A percentile compares a stretch with the other conserved stretches of the same genome.
phyloP scores from a whole-genome alignment of 92 coral and sea anemone species.

The Palythoa caribaeorum region DNA sequence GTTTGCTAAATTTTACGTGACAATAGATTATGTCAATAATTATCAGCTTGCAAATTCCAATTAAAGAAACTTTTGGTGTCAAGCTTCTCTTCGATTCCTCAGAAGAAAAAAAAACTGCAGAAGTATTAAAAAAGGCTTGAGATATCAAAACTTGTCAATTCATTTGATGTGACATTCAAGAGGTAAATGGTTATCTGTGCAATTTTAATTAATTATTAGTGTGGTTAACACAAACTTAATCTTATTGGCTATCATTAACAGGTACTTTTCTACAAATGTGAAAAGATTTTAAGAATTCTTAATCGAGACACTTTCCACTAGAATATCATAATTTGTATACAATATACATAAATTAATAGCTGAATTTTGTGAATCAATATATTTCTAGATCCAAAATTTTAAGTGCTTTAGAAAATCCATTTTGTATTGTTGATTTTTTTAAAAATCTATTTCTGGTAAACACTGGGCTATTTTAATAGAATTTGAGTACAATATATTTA shows the following conservation, averaged over 20 bases:
- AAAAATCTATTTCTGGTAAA: too few relatives aligned
- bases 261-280: slow-evolving; percentile 3
- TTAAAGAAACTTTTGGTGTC: too few relatives aligned
- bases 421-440: not conserved
- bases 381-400: not conserved
- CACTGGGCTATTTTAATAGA: too few relatives aligned
- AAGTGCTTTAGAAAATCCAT: not conserved
- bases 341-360: too few relatives aligned
- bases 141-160: not conserved
- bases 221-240: not conserved
- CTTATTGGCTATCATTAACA: not conserved
- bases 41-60: too few relatives aligned
- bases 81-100: too few relatives aligned
- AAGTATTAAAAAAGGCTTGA: too few relatives aligned
- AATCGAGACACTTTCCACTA: not conserved
- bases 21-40: too few relatives aligned
- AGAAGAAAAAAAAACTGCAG: too few relatives aligned
- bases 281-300: not conserved
- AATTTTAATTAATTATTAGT: not conserved
- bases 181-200: not conserved
- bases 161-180: not conserved
- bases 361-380: not conserved
- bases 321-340: not conserved
- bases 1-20: too few relatives aligned
- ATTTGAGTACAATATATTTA: too few relatives aligned